phyloP scores from a whole-genome alignment of 2,888 invertebrate species.

The Germaria angustata region DNA sequence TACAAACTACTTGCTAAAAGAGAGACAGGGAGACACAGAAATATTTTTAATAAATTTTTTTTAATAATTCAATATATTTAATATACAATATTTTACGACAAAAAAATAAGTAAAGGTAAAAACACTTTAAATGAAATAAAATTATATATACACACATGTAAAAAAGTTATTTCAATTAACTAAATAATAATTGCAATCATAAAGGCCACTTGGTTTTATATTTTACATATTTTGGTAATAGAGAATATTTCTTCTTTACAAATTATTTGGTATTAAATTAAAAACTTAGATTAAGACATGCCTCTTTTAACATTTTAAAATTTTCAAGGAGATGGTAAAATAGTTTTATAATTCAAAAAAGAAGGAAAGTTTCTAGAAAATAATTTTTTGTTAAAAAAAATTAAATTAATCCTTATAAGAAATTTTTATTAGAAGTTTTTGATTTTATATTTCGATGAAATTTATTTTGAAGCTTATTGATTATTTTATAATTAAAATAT shows the following conservation, averaged over 20 bases:
- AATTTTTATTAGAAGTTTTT: no score
- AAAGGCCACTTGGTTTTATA: slow-evolving; percentile 53
- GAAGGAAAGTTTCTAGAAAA: no score
- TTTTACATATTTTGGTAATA: slow-evolving; percentile 48
- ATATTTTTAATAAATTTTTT: neutral
- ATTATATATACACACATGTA: neutral
- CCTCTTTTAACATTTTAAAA: neutral
- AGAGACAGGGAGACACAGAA: neutral
- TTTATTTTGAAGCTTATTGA: no score
- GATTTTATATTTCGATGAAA: no score
- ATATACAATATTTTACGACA: slow-evolving; percentile 3
- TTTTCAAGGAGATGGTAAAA: neutral
- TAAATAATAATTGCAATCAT: slow-evolving; percentile 40
- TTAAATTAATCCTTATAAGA: no score
- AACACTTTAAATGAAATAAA: neutral
- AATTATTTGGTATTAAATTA: slow-evolving; percentile 51
- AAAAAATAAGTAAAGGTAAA: neutral
- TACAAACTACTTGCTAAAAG: slow-evolving; percentile 56
- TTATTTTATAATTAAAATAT: no score
- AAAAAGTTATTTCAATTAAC: neutral
- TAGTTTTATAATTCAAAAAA: no score
- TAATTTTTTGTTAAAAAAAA: no score
- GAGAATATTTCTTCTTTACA: slow-evolving; percentile 14
- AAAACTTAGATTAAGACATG: slow-evolving; percentile 29
- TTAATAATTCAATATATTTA: neutral